Evolutionary conservation across 2,888 invertebrate species (phyloP).

Genomic region (Amiota minor): DNA sequence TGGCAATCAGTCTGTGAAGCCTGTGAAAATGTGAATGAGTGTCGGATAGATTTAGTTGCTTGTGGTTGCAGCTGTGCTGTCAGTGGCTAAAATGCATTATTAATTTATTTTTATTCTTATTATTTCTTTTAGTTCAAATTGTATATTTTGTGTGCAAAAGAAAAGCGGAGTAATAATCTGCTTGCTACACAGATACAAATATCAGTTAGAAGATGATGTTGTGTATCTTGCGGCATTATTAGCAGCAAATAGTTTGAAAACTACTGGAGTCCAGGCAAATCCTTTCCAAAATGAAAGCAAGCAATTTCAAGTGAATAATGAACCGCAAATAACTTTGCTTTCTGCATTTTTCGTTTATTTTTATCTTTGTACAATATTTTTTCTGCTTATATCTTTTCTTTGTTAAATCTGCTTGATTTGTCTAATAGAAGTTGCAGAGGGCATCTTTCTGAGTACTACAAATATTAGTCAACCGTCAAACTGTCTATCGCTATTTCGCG

Average conservation of each 20-base stretch:
- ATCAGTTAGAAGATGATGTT: background rate
- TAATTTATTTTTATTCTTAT: constrained; percentile 58
- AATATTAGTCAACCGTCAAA: constrained; percentile 2
- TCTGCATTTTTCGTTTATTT: constrained; percentile 39
- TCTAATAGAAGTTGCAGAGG: too few relatives aligned
- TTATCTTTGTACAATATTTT: constrained; percentile 8
- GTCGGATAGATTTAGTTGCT: too few relatives aligned
- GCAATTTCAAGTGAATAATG: constrained; percentile 62
- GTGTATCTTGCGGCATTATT: constrained; percentile 3
- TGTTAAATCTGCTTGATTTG: background rate
- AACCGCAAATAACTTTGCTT: constrained; percentile 68
- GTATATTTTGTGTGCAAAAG: background rate
- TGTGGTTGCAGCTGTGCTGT: constrained; percentile 57
- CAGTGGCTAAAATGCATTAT: constrained; percentile 65
- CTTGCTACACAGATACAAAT: background rate
- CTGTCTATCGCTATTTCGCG: constrained; percentile 1
- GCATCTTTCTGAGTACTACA: too few relatives aligned
- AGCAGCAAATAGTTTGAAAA: background rate
- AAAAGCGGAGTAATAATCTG: too few relatives aligned
- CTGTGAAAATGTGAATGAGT: too few relatives aligned
- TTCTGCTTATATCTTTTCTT: background rate
- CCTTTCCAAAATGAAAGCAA: background rate
- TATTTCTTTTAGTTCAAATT: background rate
- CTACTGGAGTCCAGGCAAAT: background rate
- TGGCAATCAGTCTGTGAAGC: too few relatives aligned